Evolutionary conservation across 2,797 vertebrate genomes (phyloP), one percentile per base, ranked within the genome.

Genomic region (Craterocephalus amniculus): DNA sequence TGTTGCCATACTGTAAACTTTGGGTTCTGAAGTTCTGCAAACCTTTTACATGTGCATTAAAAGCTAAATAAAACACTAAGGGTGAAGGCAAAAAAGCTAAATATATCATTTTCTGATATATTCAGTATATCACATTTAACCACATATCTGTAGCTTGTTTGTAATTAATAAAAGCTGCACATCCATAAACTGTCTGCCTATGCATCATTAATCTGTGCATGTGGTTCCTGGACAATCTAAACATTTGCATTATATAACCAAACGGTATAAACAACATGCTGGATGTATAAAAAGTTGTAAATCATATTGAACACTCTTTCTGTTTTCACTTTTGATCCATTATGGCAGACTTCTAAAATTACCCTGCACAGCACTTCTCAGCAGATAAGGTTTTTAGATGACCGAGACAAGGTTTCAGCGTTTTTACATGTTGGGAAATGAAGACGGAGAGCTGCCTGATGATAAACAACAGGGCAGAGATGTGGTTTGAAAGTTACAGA

Each of bases 361-460:
- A 67, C 68, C 58, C 63, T 40, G 59, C 70, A 64, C 43, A 52
- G 29, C 6, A n/a, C 27, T 58, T 73, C 51, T 34, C 11, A 35
- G 38, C 40, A 51, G 45, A 73, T 63, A 54, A 40, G 14, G 2
- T 24, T 66, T 51, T 76, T 31, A 60, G n/a, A 24, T 31, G 55
- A 56, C 1, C 2, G 10, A 35, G 58, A 51, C 29, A 36, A 43
- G 29, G 48, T 29, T 43, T 63, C 1, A 32, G 22, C 6, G 57
- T 26, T 49, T 31, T 27, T 22, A 58, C 45, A 7, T 59, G 73
- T 54, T 49, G 67, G 72, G 22, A 8, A 11, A 36, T 12, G 43
- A 40, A 69, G 20, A 36, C 27, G 16, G 40, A 5, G 29, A 6
- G 32, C 7, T 45, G 45, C 6, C 22, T 16, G n/a, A 24, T 43